Evolutionary conservation across 2,888 invertebrate genomes (phyloP).

Genomic region (Phyto melanocephala): DNA sequence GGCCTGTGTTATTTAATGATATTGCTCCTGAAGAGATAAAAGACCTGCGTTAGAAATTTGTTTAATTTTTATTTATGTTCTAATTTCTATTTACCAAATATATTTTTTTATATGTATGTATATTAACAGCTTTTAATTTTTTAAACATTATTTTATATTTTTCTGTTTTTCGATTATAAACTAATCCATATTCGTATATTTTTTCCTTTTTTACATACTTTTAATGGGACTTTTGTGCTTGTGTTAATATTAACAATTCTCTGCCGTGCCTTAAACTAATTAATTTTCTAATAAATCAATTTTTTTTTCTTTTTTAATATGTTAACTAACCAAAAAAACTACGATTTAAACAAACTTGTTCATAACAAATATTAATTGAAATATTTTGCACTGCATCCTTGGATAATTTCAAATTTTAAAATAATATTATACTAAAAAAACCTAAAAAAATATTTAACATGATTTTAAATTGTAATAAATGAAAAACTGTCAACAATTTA

Average conservation of each 20-base stretch:
- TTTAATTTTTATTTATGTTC: no score
- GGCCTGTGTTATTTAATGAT: no score
- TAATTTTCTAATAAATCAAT: background rate
- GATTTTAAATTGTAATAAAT: no score
- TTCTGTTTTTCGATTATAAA: conserved; percentile 5
- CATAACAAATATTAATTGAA: background rate
- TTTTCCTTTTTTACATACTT: conserved; percentile 48
- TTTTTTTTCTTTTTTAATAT: background rate
- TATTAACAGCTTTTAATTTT: no score
- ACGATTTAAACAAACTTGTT: conserved; percentile 11
- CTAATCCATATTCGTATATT: conserved; percentile 35
- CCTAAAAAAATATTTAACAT: background rate
- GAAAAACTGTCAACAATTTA: conserved; percentile 14
- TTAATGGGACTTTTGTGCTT: conserved; percentile 59
- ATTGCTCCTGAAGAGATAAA: no score
- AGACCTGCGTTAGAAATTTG: no score
- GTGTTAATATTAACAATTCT: conserved; percentile 23
- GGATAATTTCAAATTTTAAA: background rate
- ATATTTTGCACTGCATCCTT: background rate
- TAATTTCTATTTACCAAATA: no score
- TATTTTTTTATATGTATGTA: no score
- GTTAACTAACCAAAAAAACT: conserved; percentile 4
- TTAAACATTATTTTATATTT: background rate
- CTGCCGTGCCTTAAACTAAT: conserved; percentile 8
- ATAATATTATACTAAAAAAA: background rate